phyloP scores from a whole-genome alignment of 37 sponge, comb jelly and placozoan species.

The Beroe forskalii region DNA sequence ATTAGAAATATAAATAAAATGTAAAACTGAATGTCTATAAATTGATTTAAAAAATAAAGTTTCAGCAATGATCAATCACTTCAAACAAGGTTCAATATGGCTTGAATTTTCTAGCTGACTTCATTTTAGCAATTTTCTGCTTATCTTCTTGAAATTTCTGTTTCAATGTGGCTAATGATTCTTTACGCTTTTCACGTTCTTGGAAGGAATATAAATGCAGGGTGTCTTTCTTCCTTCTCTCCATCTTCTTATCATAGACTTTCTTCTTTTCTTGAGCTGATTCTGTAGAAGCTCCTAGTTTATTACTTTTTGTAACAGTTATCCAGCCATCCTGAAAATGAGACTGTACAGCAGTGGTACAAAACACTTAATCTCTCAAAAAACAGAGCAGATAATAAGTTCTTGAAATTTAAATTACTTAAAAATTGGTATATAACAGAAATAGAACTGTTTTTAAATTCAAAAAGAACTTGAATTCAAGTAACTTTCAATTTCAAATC shows the following conservation, averaged over 20 bases:
- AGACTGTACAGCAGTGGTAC: too few species aligned
- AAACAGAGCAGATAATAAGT: background rate
- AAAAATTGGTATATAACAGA: too few species aligned
- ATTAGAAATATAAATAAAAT: too few species aligned
- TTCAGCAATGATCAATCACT: too few species aligned
- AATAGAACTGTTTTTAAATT: too few species aligned
- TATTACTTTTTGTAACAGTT: constrained; percentile 55
- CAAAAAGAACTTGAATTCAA: too few species aligned
- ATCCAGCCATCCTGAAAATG: constrained; percentile 58
- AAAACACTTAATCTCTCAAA: too few species aligned
- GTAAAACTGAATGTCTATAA: too few species aligned
- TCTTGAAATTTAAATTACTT: background rate
- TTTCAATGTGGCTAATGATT: background rate
- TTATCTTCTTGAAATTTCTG: constrained; percentile 63
- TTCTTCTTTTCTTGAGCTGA: constrained; percentile 31
- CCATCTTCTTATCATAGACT: constrained; percentile 43
- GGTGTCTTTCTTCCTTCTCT: constrained; percentile 22
- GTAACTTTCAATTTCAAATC: background rate
- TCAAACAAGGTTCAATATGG: constrained; percentile 3
- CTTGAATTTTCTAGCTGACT: constrained; percentile 42
- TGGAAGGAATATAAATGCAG: constrained; percentile 51
- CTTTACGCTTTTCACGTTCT: constrained; percentile 29
- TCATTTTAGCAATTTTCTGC: constrained; percentile 62
- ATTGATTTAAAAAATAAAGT: too few species aligned
- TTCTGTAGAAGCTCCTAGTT: constrained; percentile 38